Evolutionary conservation across 2,888 invertebrate species (phyloP).

Genomic region (Leucoptera coffeella): DNA sequence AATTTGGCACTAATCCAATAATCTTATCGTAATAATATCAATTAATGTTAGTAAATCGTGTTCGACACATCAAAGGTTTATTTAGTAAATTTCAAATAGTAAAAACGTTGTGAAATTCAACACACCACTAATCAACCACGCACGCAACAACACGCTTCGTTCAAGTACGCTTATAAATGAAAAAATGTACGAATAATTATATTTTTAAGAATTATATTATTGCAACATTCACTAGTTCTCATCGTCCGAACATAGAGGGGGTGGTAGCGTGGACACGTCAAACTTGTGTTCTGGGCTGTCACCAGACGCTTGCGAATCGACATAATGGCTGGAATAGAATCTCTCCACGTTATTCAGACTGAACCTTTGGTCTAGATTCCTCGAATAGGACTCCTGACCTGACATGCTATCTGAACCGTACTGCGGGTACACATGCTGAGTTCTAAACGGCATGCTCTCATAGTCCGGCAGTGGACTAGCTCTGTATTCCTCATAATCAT

Average conservation of each 20-base stretch:
- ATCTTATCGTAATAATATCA: too few relatives aligned
- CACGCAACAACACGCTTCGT: too few relatives aligned
- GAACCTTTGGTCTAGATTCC: constrained; percentile 41
- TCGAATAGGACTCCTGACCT: constrained; percentile 16
- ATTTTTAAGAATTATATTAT: too few relatives aligned
- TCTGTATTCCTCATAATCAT: constrained; percentile 37
- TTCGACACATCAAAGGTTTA: too few relatives aligned
- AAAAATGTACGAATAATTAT: too few relatives aligned
- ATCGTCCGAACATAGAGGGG: constrained; percentile 68
- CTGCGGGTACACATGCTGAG: constrained; percentile 42
- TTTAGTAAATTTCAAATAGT: too few relatives aligned
- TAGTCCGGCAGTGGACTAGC: constrained; percentile 44
- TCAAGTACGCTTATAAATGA: too few relatives aligned
- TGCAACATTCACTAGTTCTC: constrained; percentile 49
- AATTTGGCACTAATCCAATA: too few relatives aligned
- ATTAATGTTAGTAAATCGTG: too few relatives aligned
- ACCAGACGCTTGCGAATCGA: constrained; percentile 58
- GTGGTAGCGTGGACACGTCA: constrained; percentile 71
- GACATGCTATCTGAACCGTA: constrained; percentile 19
- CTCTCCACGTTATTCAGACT: constrained; percentile 42
- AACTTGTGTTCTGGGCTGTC: constrained; percentile 68
- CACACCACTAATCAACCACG: too few relatives aligned
- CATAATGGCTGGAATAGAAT: constrained; percentile 45
- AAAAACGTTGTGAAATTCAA: too few relatives aligned
- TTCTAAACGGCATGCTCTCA: constrained; percentile 37